Percentiles rank a stretch among this genome's conserved stretches.
Evolutionary conservation across 2,888 invertebrate species (phyloP).

Genomic region (Dryococelus australis): DNA sequence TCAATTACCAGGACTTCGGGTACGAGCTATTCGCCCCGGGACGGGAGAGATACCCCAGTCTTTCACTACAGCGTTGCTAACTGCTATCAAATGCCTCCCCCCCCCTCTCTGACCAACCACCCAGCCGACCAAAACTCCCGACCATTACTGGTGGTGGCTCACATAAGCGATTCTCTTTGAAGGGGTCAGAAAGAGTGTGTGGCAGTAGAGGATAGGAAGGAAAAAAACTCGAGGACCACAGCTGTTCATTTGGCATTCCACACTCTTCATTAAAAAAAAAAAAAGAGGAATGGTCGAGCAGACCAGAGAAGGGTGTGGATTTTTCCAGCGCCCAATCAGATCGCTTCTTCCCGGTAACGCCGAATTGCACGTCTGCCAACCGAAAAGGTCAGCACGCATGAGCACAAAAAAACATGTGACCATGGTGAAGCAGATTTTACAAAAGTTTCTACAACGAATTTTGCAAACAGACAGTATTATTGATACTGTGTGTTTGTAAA

Average conservation of each 20-base stretch:
- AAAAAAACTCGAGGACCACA: not conserved
- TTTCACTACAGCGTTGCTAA: not conserved
- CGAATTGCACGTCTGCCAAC: not conserved
- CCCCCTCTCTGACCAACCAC: not conserved
- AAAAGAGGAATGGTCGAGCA: too few species aligned
- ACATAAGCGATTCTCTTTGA: constrained; percentile 3
- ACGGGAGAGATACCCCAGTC: not conserved
- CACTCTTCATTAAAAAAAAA: not conserved
- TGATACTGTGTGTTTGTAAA: too few species aligned
- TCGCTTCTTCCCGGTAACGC: not conserved
- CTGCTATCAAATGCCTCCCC: not conserved
- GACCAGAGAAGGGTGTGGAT: not conserved
- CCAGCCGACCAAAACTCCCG: not conserved
- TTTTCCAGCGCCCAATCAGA: not conserved
- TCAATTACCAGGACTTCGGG: not conserved
- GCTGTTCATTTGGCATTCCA: not conserved
- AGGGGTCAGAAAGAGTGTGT: not conserved
- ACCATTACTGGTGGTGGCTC: not conserved
- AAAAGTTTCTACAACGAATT: too few species aligned
- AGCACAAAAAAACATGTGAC: too few species aligned
- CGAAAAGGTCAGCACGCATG: not conserved
- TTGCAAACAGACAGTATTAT: too few species aligned
- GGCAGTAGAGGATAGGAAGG: too few species aligned
- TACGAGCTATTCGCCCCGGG: not conserved
- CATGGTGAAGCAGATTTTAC: too few species aligned